phyloP scores from a whole-genome alignment of 2,113 vertebrate genomes.

The Ceyx melanurus region DNA sequence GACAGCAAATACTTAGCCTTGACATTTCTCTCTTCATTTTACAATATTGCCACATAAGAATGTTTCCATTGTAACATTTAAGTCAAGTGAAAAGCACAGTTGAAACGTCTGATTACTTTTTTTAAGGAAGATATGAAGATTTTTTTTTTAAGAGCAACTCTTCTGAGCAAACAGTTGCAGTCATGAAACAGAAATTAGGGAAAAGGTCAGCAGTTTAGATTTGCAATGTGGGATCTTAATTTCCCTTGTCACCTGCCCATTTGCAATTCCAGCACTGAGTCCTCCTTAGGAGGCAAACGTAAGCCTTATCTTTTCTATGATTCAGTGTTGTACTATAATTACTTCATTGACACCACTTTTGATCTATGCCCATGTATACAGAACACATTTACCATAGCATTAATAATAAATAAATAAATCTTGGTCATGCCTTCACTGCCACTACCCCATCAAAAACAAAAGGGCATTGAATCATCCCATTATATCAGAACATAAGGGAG shows the following conservation, averaged over 20 bases:
- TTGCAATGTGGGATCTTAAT: background rate
- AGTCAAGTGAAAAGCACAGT: background rate
- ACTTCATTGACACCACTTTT: background rate
- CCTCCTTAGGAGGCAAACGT: background rate
- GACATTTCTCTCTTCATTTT: conserved; percentile 42
- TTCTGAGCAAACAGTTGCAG: background rate
- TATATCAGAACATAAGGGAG: background rate
- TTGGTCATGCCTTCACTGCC: background rate
- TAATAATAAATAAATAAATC: background rate
- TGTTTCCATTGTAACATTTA: conserved; percentile 41
- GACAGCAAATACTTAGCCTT: conserved; percentile 35
- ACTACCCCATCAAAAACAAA: background rate
- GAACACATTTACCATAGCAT: background rate
- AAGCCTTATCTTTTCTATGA: background rate
- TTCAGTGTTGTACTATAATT: background rate
- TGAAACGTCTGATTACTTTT: background rate
- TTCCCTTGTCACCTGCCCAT: background rate
- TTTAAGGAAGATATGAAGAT: background rate
- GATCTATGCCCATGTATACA: background rate
- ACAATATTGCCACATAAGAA: conserved; percentile 5
- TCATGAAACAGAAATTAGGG: background rate
- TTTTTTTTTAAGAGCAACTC: background rate
- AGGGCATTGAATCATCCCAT: background rate
- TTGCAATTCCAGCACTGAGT: background rate
- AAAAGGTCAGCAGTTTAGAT: background rate